These are phyloP conservation scores for Sminthurides aquaticus DNA, from an alignment of 2,888 invertebrate genomes.

Conservation along the genomic window DNA sequence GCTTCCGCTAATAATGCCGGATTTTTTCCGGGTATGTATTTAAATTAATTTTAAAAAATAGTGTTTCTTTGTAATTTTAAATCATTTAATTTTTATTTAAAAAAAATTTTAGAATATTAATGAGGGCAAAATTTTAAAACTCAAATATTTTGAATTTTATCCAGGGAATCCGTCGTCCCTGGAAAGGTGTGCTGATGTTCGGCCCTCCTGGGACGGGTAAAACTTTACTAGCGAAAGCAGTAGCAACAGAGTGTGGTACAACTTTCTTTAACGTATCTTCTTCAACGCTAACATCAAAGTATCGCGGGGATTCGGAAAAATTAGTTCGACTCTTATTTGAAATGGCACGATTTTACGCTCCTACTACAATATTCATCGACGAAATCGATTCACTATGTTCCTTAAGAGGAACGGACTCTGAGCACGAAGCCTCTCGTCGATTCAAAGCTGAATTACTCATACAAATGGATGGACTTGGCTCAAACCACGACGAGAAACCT, in stretches of 20 bases:
- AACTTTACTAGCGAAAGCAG: slow-evolving; percentile 95
- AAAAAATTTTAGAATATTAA: slow-evolving; percentile 67
- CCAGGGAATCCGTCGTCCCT: slow-evolving; percentile 85
- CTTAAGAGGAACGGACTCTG: slow-evolving; percentile 86
- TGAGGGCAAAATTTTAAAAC: not conserved
- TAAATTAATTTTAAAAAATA: not conserved
- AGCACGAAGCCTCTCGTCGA: slow-evolving; percentile 93
- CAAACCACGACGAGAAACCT: slow-evolving; percentile 54
- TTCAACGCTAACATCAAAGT: slow-evolving; percentile 93
- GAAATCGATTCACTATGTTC: slow-evolving; percentile 98
- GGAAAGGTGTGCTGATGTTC: slow-evolving; percentile 90
- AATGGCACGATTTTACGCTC: slow-evolving; percentile 97
- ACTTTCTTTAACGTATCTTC: slow-evolving; percentile 97
- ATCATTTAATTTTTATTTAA: slow-evolving; percentile 48
- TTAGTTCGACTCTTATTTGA: slow-evolving; percentile 91
- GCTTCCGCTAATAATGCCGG: slow-evolving; percentile 94
- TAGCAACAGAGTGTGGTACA: slow-evolving; percentile 95
- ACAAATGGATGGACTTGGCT: slow-evolving; percentile 89
- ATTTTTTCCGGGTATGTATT: slow-evolving; percentile 76
- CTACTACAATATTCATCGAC: slow-evolving; percentile 97
- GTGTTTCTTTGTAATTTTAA: not conserved
- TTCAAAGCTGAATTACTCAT: slow-evolving; percentile 95
- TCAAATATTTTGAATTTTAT: slow-evolving; percentile 22
- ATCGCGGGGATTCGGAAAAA: slow-evolving; percentile 98
- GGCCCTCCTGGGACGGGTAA: slow-evolving; percentile 65